These are phyloP conservation scores for Marmota flaviventris DNA, from an alignment of 2,113 vertebrate species.

Conservation along the genomic window DNA sequence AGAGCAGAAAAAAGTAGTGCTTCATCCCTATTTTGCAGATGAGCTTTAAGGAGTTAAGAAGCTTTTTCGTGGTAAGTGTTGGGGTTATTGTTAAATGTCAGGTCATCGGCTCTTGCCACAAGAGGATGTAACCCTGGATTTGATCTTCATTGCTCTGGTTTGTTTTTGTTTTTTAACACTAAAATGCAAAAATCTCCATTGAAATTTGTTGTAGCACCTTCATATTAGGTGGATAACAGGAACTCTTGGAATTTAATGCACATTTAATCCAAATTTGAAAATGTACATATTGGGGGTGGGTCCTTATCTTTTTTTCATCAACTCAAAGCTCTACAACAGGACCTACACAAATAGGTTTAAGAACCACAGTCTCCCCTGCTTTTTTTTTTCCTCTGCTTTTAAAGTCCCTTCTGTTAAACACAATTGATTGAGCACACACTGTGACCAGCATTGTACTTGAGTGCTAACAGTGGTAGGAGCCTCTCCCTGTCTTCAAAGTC, in stretches of 20 bases:
- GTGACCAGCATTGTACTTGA: background rate
- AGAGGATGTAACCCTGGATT: background rate
- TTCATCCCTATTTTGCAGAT: background rate
- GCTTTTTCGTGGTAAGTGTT: background rate
- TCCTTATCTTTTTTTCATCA: background rate
- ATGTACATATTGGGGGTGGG: background rate
- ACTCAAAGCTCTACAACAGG: background rate
- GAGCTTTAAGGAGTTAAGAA: constrained; percentile 36
- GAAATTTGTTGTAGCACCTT: background rate
- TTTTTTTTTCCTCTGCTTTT: background rate
- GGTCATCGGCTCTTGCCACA: background rate
- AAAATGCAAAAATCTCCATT: background rate
- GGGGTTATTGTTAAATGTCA: constrained; percentile 35
- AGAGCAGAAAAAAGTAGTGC: background rate
- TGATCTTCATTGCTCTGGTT: background rate
- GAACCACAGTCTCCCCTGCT: background rate
- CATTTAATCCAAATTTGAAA: background rate
- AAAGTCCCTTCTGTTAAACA: background rate
- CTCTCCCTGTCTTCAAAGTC: background rate
- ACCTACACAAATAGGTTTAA: background rate
- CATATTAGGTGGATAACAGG: background rate
- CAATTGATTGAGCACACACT: background rate
- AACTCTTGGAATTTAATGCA: background rate
- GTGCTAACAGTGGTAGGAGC: too few relatives aligned
- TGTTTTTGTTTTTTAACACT: background rate